phyloP scores from a whole-genome alignment of 1,140 invertebrate species.

The Ridgeia piscesae region DNA sequence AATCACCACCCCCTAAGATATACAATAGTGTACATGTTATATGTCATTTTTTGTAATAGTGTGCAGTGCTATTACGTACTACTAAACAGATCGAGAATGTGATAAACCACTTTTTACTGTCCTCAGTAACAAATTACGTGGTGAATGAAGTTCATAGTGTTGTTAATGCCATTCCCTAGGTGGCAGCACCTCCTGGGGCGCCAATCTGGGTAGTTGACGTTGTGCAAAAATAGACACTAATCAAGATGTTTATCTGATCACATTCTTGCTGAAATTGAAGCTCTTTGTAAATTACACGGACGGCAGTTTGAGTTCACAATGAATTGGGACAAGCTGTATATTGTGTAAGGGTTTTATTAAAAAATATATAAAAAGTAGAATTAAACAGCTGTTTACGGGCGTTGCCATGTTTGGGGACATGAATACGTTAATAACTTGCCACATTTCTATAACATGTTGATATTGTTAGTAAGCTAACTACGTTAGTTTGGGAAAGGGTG shows the following conservation, averaged over 20 bases:
- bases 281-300: neutral
- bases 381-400: neutral
- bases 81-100: neutral
- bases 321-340: neutral
- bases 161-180: neutral
- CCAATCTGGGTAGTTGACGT: neutral
- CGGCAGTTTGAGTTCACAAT: neutral
- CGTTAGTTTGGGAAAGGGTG: neutral
- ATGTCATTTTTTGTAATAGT: no score
- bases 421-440: neutral
- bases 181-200: neutral
- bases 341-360: neutral
- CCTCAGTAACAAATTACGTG: neutral
- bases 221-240: neutral
- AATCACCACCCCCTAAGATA: no score
- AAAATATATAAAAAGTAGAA: neutral
- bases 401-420: neutral
- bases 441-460: neutral
- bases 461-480: neutral
- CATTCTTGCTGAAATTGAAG: slow-evolving; percentile 5
- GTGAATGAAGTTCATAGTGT: neutral
- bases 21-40: no score
- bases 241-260: neutral
- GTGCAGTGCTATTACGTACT: no score
- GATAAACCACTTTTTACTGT: neutral